Percentiles rank a stretch among this genome's conserved stretches.
Conservation (phyloP, 2,888 invertebrate genomes). For the Leucozona laternaria region DNA sequence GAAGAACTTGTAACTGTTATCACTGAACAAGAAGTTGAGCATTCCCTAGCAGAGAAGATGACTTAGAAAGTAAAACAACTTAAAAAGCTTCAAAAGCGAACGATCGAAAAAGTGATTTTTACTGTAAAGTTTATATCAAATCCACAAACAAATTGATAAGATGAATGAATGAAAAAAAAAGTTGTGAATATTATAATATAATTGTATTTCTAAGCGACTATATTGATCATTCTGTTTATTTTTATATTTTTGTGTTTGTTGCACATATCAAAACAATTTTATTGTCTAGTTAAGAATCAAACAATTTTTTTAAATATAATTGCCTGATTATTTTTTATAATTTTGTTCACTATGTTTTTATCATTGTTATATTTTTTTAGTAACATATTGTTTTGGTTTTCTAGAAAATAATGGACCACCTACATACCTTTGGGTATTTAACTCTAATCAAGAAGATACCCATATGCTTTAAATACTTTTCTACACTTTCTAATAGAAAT, state of each 20-base stretch:
- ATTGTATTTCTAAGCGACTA: slow-evolving; percentile 52
- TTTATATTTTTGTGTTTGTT: slow-evolving; percentile 52
- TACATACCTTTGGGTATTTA: slow-evolving; percentile 34
- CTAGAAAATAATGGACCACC: slow-evolving; percentile 58
- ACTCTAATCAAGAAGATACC: slow-evolving; percentile 22
- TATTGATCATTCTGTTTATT: slow-evolving; percentile 40
- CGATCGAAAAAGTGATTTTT: slow-evolving; percentile 51
- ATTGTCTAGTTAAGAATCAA: slow-evolving; percentile 50
- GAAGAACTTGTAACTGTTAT: slow-evolving; percentile 95
- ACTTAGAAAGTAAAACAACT: slow-evolving; percentile 71
- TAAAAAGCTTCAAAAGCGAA: slow-evolving; percentile 77
- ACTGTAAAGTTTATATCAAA: slow-evolving; percentile 48
- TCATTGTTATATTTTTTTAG: neutral
- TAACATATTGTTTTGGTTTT: neutral
- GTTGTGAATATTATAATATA: slow-evolving; percentile 75
- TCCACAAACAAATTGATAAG: slow-evolving; percentile 51
- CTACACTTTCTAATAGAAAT: slow-evolving; percentile 40
- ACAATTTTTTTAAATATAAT: slow-evolving; percentile 54
- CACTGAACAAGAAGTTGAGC: slow-evolving; percentile 89
- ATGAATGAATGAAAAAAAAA: slow-evolving; percentile 58
- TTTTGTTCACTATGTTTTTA: slow-evolving; percentile 13
- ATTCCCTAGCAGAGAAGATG: slow-evolving; percentile 76
- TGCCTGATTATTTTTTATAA: slow-evolving; percentile 44
- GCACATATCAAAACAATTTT: slow-evolving; percentile 64
- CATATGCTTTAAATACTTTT: slow-evolving; percentile 43